A percentile compares a stretch with the other conserved stretches of the same genome.
Conservation (phyloP, 2,797 vertebrate species). For the Xenops minutus region DNA sequence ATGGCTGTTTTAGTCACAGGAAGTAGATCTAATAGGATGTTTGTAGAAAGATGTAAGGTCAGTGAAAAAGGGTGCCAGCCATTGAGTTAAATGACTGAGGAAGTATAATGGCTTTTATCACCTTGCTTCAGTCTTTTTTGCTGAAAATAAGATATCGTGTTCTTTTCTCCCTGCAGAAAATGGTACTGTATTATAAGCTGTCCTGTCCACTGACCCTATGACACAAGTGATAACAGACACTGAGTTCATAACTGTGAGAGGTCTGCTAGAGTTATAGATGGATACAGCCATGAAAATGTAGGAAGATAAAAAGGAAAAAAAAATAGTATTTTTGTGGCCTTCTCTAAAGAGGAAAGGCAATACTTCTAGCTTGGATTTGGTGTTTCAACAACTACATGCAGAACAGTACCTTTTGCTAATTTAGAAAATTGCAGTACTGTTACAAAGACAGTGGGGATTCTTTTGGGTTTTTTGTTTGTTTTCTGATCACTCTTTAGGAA, state of each 20-base stretch:
- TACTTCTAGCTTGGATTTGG: background rate
- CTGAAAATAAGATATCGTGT: background rate
- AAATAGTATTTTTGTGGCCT: background rate
- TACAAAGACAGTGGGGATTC: rapidly evolving
- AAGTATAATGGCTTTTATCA: constrained; percentile 4
- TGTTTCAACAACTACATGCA: background rate
- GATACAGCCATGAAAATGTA: background rate
- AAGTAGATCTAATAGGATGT: background rate
- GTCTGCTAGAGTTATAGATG: background rate
- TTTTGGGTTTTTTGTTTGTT: background rate
- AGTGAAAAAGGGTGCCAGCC: background rate
- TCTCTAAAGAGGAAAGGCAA: background rate
- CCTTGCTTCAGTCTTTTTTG: constrained; percentile 5
- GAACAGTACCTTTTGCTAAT: background rate
- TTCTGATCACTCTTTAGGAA: background rate
- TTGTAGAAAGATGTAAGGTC: background rate
- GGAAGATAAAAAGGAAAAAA: background rate
- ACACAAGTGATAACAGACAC: background rate
- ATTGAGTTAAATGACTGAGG: constrained; percentile 1
- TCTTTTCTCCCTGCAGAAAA: background rate
- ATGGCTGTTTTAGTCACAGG: background rate
- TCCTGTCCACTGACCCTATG: background rate
- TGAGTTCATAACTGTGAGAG: background rate
- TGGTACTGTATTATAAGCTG: background rate
- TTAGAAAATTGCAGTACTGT: background rate